phyloP scores from a whole-genome alignment of 2,888 invertebrate species.

The Drosophila hawaiiensis region DNA sequence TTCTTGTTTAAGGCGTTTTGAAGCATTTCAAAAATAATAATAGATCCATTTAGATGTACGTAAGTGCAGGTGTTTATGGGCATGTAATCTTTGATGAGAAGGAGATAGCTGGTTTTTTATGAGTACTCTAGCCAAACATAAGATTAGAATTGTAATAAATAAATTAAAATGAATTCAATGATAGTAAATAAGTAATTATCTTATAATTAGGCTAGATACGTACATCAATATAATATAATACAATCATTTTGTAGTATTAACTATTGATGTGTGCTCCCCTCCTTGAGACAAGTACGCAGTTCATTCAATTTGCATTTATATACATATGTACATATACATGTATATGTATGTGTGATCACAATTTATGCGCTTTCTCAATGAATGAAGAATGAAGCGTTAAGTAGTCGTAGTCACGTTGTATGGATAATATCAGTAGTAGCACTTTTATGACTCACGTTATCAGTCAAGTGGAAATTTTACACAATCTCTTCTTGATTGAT shows the following conservation, averaged over 20 bases:
- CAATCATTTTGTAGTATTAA: background rate
- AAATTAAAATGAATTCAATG: background rate
- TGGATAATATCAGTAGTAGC: slow-evolving; percentile 12
- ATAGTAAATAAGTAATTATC: background rate
- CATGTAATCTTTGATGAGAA: background rate
- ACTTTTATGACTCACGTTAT: slow-evolving; percentile 24
- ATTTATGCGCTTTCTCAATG: slow-evolving; percentile 1
- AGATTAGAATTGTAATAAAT: background rate
- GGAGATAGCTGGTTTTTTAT: background rate
- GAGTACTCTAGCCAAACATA: background rate
- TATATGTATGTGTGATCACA: background rate
- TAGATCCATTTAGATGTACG: background rate
- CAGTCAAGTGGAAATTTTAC: slow-evolving; percentile 53
- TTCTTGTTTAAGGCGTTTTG: background rate
- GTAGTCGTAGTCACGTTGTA: background rate
- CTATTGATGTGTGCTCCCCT: background rate
- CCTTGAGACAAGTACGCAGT: background rate
- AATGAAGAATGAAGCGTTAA: slow-evolving; percentile 6
- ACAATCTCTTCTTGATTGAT: slow-evolving; percentile 26
- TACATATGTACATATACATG: background rate
- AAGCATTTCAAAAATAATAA: background rate
- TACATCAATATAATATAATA: background rate
- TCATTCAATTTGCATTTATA: background rate
- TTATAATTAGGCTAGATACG: background rate
- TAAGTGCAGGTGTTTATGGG: background rate